Percentiles rank a stretch among this genome's conserved stretches.
These are phyloP conservation scores for Clanis bilineata DNA, from an alignment of 2,888 invertebrate species.

Conservation along the genomic window DNA sequence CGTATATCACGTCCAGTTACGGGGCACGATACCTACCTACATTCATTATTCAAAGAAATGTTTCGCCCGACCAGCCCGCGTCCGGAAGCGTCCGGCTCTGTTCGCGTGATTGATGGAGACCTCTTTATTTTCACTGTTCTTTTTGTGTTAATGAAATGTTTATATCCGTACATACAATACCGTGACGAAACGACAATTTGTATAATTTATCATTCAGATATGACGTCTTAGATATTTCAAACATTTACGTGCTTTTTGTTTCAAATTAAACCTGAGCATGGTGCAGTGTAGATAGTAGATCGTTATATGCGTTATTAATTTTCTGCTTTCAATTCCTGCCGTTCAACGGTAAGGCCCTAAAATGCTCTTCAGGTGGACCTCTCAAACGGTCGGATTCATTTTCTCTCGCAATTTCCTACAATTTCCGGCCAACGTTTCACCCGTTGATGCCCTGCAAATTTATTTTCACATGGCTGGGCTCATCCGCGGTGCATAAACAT, in stretches of 20 bases:
- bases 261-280: not conserved
- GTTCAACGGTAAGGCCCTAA: constrained; percentile 31
- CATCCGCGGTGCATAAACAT: constrained; percentile 13
- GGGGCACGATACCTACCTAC: constrained; percentile 78
- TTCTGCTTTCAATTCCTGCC: constrained; percentile 24
- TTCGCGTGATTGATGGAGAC: constrained; percentile 79
- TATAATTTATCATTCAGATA: not conserved
- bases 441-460: constrained; percentile 70
- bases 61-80: constrained; percentile 75
- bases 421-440: constrained; percentile 77
- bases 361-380: constrained; percentile 57
- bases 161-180: constrained; percentile 4
- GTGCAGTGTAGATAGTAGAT: constrained; percentile 30
- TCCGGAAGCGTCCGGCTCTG: constrained; percentile 74
- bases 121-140: constrained; percentile 71
- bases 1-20: constrained; percentile 83
- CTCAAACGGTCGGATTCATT: constrained; percentile 76
- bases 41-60: constrained; percentile 83
- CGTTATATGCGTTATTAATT: constrained; percentile 31
- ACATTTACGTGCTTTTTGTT: not conserved
- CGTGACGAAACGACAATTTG: constrained; percentile 15
- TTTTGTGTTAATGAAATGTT: constrained; percentile 23
- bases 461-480: constrained; percentile 53
- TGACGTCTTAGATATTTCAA: not conserved
- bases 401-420: constrained; percentile 82